A percentile compares a stretch with the other conserved stretches of the same genome.
Conservation (phyloP, 2,113 vertebrate species). For the Hippopotamus amphibius region DNA sequence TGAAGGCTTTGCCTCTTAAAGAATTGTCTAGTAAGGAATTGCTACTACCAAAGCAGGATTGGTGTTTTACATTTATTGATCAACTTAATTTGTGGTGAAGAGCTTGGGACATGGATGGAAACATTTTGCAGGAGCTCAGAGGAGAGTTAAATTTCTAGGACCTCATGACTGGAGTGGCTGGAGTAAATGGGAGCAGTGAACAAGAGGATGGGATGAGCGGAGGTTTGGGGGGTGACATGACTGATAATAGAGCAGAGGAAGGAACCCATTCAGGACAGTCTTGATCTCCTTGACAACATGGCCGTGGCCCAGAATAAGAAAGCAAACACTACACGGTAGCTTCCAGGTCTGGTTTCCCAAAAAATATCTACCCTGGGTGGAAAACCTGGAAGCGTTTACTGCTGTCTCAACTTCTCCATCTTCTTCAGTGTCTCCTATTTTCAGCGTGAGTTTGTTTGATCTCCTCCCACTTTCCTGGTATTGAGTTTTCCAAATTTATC, state of each 20-base stretch:
- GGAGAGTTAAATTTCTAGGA: background rate
- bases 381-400: background rate
- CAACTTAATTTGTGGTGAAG: background rate
- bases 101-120: background rate
- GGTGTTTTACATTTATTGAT: background rate
- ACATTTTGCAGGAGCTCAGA: background rate
- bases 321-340: rapidly evolving
- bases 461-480: rapidly evolving
- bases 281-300: background rate
- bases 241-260: background rate
- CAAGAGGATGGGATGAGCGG: rapidly evolving
- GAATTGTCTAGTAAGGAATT: background rate
- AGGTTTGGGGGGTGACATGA: rapidly evolving
- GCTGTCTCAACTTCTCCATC: background rate
- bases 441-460: background rate
- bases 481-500: background rate
- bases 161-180: background rate
- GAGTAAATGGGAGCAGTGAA: too few species aligned
- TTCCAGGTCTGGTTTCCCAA: rapidly evolving
- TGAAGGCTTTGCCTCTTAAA: background rate
- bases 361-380: too few species aligned
- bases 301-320: background rate
- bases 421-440: background rate
- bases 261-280: background rate
- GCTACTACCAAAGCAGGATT: background rate